These are phyloP conservation scores for Apistogramma diplotaenia DNA, from an alignment of 2,113 vertebrate genomes.

Conservation along the genomic window DNA sequence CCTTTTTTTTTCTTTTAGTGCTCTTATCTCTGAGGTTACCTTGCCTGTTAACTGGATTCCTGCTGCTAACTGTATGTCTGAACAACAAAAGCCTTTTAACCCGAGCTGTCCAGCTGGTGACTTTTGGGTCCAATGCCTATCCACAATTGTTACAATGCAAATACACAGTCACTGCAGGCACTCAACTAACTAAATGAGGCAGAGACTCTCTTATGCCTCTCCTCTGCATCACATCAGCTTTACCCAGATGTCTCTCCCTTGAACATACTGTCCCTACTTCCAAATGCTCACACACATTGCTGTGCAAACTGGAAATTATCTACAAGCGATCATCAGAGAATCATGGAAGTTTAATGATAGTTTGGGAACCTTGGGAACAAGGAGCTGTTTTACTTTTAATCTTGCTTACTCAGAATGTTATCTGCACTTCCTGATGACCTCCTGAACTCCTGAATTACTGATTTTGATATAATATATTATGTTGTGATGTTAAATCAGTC, in stretches of 20 bases:
- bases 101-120: slow-evolving; percentile 21
- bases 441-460: background rate
- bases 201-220: background rate
- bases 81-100: slow-evolving; percentile 37
- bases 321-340: background rate
- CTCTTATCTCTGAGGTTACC: background rate
- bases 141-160: background rate
- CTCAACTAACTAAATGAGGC: background rate
- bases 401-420: background rate
- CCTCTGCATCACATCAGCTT: background rate
- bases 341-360: background rate
- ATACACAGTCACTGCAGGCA: background rate
- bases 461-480: background rate
- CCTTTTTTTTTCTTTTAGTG: slow-evolving; percentile 13
- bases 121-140: background rate
- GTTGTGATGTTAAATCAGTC: too few species aligned
- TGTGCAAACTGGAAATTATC: background rate
- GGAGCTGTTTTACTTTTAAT: background rate
- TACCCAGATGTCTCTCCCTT: background rate
- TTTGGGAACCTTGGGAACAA: background rate
- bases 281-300: background rate
- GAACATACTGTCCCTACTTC: background rate
- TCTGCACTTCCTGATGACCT: background rate
- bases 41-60: background rate
- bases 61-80: slow-evolving; percentile 14